Percentiles rank a stretch among this genome's conserved stretches.
phyloP scores from a whole-genome alignment of 2,113 vertebrate genomes.

The Perognathus longimembris region DNA sequence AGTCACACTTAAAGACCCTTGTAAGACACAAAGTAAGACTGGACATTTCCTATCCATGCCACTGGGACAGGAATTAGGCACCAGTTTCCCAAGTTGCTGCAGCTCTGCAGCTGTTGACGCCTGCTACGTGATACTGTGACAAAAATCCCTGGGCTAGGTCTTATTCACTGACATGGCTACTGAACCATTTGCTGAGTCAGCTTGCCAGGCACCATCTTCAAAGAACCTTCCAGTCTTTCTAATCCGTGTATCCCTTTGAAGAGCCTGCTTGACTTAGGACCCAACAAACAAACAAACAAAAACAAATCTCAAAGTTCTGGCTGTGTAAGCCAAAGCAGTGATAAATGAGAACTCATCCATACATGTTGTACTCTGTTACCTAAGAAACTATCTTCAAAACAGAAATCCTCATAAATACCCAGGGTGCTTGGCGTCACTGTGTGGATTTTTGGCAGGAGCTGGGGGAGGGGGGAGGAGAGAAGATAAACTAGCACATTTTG shows the following conservation, averaged over 20 bases:
- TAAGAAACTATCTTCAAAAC: slow-evolving; percentile 95
- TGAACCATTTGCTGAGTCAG: not conserved
- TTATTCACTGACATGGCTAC: not conserved
- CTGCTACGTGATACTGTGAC: not conserved
- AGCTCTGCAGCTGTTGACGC: not conserved
- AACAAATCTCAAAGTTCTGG: slow-evolving; percentile 42
- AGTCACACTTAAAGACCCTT: not conserved
- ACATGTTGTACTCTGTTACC: slow-evolving; percentile 90
- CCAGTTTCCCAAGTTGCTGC: not conserved
- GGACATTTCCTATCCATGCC: not conserved
- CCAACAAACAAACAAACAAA: slow-evolving; percentile 20
- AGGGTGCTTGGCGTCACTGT: slow-evolving; percentile 84
- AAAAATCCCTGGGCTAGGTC: not conserved
- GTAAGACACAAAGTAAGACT: not conserved
- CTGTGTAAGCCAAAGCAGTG: slow-evolving; percentile 83
- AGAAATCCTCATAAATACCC: slow-evolving; percentile 92
- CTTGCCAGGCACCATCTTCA: not conserved
- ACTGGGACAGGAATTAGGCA: accelerated
- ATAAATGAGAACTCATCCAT: slow-evolving; percentile 87
- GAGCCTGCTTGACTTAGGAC: slow-evolving; percentile 30
- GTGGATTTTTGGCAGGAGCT: slow-evolving; percentile 89
- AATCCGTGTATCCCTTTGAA: not conserved
- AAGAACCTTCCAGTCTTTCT: not conserved
- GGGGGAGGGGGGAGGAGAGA: slow-evolving; percentile 81
- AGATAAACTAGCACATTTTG: slow-evolving; percentile 89